phyloP scores from a whole-genome alignment of 2,888 invertebrate species.

The Xestia ashworthii region DNA sequence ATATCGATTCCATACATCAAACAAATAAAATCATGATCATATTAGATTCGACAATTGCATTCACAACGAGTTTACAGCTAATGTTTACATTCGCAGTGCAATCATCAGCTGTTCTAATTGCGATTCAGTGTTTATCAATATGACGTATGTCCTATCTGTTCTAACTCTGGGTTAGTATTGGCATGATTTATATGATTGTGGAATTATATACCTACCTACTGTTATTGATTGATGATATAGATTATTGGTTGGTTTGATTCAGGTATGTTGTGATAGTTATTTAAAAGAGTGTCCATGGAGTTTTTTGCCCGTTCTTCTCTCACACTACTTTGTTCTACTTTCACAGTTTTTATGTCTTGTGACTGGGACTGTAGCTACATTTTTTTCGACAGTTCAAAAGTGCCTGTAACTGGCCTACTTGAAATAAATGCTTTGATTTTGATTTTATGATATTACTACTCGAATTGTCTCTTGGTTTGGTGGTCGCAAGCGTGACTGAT shows the following conservation, averaged over 20 bases:
- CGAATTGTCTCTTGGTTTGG: neutral
- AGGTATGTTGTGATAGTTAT: neutral
- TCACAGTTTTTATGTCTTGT: no score
- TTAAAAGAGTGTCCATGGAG: no score
- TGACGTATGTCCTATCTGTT: neutral
- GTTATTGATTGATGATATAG: neutral
- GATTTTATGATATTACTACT: neutral
- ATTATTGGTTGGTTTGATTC: neutral
- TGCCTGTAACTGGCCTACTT: no score
- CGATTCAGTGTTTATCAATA: constrained; percentile 7
- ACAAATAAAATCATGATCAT: constrained; percentile 6
- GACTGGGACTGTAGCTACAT: no score
- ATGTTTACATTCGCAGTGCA: constrained; percentile 12
- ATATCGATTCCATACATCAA: neutral
- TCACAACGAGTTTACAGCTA: neutral
- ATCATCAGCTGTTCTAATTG: constrained; percentile 26
- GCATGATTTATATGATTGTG: neutral
- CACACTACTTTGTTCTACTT: no score
- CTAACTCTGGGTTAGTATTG: neutral
- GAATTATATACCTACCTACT: neutral
- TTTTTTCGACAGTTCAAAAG: no score
- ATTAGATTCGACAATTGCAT: constrained; percentile 2
- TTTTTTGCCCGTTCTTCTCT: no score
- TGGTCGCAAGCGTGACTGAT: neutral
- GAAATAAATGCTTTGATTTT: no score